These are phyloP conservation scores for Caradrina kadenii DNA, from an alignment of 2,888 invertebrate genomes.

Conservation along the genomic window DNA sequence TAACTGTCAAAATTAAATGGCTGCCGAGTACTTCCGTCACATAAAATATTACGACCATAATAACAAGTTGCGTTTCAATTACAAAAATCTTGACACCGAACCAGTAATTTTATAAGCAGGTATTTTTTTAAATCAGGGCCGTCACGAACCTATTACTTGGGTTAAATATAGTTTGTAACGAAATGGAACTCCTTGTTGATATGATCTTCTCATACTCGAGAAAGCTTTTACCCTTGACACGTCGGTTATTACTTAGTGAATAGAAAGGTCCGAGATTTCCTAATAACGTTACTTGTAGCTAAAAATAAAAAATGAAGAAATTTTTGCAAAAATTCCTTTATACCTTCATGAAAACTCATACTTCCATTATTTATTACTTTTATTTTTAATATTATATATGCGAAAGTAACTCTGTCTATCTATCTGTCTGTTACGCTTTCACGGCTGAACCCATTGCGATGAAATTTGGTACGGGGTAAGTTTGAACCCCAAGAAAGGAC, in stretches of 20 bases:
- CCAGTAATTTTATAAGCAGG: slow-evolving; percentile 58
- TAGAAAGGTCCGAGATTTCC: not conserved
- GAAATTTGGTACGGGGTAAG: no score
- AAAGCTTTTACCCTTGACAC: slow-evolving; percentile 37
- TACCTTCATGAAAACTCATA: no score
- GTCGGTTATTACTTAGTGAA: slow-evolving; percentile 10
- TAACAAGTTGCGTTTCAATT: slow-evolving; percentile 62
- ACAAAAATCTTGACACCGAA: slow-evolving; percentile 52
- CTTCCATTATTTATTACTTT: no score
- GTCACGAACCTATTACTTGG: slow-evolving; percentile 49
- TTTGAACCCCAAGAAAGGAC: no score
- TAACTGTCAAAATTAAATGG: slow-evolving; percentile 48
- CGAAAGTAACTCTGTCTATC: no score
- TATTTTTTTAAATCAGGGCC: slow-evolving; percentile 40
- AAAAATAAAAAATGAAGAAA: not conserved
- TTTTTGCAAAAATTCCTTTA: not conserved
- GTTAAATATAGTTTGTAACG: slow-evolving; percentile 26
- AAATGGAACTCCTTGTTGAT: slow-evolving; percentile 32
- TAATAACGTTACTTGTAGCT: not conserved
- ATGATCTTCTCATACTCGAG: slow-evolving; percentile 10
- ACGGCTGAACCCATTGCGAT: no score
- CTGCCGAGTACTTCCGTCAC: slow-evolving; percentile 46
- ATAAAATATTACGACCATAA: slow-evolving; percentile 59
- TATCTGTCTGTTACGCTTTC: no score
- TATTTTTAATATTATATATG: no score